A percentile compares a stretch with the other conserved stretches of the same genome.
phyloP scores from a whole-genome alignment of 1,140 invertebrate species.

The Tenebrio molitor region DNA sequence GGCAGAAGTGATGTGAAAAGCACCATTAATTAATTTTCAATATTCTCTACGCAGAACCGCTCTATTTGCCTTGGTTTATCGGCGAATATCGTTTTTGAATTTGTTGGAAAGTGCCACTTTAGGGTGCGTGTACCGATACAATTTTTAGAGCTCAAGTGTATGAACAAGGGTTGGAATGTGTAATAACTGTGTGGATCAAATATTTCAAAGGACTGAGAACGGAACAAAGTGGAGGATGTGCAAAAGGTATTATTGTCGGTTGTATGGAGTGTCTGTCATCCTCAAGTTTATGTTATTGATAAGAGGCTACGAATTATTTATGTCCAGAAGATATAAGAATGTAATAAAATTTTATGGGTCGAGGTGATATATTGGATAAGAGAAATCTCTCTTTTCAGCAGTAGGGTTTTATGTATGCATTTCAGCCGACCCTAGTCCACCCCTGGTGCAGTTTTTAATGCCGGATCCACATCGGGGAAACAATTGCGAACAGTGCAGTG shows the following conservation, averaged over 20 bases:
- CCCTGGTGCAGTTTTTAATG: not conserved
- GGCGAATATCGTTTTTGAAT: no score
- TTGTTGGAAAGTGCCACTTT: no score
- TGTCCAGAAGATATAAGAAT: constrained; percentile 16
- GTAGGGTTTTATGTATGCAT: not conserved
- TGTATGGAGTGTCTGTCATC: constrained; percentile 7
- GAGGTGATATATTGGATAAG: constrained; percentile 16
- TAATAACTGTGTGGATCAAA: not conserved
- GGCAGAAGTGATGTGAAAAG: not conserved
- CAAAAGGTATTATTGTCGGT: not conserved
- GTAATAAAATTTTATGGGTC: constrained; percentile 34
- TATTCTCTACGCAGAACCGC: constrained; percentile 21
- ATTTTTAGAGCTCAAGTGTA: no score
- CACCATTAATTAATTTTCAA: constrained; percentile 21
- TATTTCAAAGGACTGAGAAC: constrained; percentile 4
- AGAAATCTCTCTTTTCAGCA: not conserved
- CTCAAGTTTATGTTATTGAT: constrained; percentile 31
- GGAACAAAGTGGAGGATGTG: constrained; percentile 10
- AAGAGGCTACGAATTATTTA: constrained; percentile 29
- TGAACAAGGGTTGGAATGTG: not conserved
- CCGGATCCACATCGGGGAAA: not conserved
- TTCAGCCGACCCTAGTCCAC: not conserved
- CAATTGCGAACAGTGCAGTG: not conserved
- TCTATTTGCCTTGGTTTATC: no score
- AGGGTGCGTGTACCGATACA: no score